These are phyloP conservation scores for Ivindomyrus marchei DNA, from an alignment of 2,113 vertebrate genomes.

Conservation along the genomic window DNA sequence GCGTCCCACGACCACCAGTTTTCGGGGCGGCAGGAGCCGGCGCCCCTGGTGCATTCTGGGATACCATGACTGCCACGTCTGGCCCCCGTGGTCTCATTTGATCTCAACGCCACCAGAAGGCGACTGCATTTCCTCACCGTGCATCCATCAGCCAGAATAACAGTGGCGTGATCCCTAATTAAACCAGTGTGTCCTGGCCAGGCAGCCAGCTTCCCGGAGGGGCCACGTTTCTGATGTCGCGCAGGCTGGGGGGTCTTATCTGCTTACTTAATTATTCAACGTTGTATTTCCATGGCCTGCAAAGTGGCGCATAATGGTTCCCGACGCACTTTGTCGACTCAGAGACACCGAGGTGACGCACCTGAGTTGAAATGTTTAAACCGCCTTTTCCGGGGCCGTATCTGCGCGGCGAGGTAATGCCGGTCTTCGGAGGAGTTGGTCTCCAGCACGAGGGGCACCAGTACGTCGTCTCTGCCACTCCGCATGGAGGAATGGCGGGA, in stretches of 20 bases:
- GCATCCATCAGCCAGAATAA: conserved; percentile 29
- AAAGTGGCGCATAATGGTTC: neutral
- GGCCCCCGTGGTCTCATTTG: neutral
- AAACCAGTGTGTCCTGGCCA: conserved; percentile 31
- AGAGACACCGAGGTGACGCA: neutral
- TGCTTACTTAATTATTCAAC: conserved; percentile 34
- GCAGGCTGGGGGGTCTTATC: conserved; percentile 27
- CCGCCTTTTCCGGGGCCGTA: neutral
- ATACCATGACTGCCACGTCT: neutral
- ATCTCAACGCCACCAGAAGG: conserved; percentile 19
- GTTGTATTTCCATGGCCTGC: conserved; percentile 25
- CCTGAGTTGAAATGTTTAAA: conserved; percentile 12
- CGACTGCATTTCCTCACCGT: conserved; percentile 23
- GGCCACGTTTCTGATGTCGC: conserved; percentile 24
- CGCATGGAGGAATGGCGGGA: neutral
- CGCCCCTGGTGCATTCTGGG: neutral
- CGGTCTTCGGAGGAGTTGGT: neutral
- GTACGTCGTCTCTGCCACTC: neutral
- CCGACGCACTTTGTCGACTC: neutral
- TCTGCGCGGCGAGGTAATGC: neutral
- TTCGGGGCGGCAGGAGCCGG: neutral
- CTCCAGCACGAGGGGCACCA: neutral
- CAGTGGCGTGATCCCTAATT: conserved; percentile 36
- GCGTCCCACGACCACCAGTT: neutral
- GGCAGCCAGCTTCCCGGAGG: conserved; percentile 22